Evolutionary conservation across 2,888 invertebrate species (phyloP).

Genomic region (Apodemia zela): DNA sequence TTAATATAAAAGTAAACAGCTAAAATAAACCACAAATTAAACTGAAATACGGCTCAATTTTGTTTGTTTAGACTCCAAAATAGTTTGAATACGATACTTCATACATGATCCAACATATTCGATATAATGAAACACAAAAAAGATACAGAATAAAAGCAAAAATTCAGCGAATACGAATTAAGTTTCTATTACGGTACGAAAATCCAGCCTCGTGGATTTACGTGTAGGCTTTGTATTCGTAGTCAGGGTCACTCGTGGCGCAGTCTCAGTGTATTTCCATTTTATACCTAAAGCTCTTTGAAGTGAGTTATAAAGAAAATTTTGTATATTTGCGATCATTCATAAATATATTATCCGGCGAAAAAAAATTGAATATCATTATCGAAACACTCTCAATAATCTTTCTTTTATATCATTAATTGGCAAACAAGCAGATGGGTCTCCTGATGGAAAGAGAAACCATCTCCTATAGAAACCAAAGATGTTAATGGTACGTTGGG

Average conservation of each 20-base stretch:
- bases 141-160: conserved; percentile 11
- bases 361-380: too few relatives aligned
- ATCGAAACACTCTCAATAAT: too few relatives aligned
- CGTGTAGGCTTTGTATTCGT: conserved; percentile 17
- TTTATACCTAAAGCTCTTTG: conserved; percentile 19
- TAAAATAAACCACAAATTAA: too few relatives aligned
- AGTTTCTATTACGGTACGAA: conserved; percentile 22
- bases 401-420: too few relatives aligned
- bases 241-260: conserved; percentile 17
- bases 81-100: conserved; percentile 5
- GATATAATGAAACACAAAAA: conserved; percentile 9
- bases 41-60: background rate
- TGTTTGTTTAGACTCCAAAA: background rate
- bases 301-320: conserved; percentile 19
- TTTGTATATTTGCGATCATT: background rate
- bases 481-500: too few relatives aligned
- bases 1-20: background rate
- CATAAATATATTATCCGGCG: too few relatives aligned
- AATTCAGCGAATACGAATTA: conserved; percentile 19
- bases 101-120: conserved; percentile 1
- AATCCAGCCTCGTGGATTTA: conserved; percentile 12
- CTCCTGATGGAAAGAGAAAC: too few relatives aligned
- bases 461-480: too few relatives aligned
- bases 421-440: too few relatives aligned
- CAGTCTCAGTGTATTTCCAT: conserved; percentile 20